Evolutionary conservation across 2,797 vertebrate genomes (phyloP).

Genomic region (Pipistrellus nathusii): DNA sequence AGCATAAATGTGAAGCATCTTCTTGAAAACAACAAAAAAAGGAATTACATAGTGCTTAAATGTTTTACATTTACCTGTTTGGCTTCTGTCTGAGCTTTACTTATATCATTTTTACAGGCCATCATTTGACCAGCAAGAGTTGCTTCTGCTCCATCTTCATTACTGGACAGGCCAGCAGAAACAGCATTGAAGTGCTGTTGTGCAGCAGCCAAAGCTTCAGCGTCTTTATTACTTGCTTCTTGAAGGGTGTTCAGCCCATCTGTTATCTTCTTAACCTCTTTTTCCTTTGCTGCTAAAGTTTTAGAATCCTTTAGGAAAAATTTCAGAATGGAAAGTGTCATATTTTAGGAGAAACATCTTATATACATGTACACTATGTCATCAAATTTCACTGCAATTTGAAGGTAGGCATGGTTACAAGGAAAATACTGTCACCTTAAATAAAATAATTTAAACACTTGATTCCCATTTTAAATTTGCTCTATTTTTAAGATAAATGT

Average conservation of each 20-base stretch:
- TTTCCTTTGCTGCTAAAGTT: constrained; percentile 92
- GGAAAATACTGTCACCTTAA: constrained; percentile 13
- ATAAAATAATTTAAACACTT: constrained; percentile 23
- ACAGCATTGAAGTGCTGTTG: constrained; percentile 95
- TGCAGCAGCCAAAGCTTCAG: constrained; percentile 89
- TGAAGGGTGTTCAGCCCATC: constrained; percentile 88
- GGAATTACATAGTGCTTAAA: background rate
- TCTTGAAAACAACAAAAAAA: background rate
- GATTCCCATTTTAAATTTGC: constrained; percentile 19
- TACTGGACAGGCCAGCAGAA: constrained; percentile 94
- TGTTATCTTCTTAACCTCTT: constrained; percentile 90
- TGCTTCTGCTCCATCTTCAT: constrained; percentile 93
- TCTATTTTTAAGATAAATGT: constrained; percentile 27
- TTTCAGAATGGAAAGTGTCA: constrained; percentile 38
- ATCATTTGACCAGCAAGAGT: constrained; percentile 96
- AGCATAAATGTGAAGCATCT: background rate
- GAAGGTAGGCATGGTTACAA: background rate
- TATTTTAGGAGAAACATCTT: constrained; percentile 33
- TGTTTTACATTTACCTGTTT: constrained; percentile 91
- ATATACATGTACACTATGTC: background rate
- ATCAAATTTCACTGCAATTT: constrained; percentile 52
- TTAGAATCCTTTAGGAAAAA: constrained; percentile 91
- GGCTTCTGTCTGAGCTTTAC: constrained; percentile 95
- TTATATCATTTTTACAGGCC: constrained; percentile 96
- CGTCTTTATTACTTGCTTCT: constrained; percentile 90